Base-by-base conservation (phyloP, 1,140 invertebrate species). In the Procambarus clarkii region DNA sequence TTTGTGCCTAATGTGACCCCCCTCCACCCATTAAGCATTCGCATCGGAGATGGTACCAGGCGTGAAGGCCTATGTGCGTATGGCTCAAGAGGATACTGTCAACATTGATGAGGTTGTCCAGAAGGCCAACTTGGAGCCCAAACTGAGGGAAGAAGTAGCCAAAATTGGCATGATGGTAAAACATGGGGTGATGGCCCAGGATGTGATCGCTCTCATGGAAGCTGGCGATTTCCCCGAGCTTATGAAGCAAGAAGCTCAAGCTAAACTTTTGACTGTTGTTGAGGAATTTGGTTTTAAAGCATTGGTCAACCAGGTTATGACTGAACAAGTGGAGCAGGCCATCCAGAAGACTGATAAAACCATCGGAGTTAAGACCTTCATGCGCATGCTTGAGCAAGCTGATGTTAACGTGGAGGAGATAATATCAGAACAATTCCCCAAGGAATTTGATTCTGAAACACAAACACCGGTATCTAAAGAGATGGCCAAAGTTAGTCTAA, bases 21-120 rank as follows among this genome's bases (percentile, higher is more conserved):
- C 85, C 77, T 34, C 34, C 50, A 64, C 78, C 79, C 74, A 79
- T 77, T n/a, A 89, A 93, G 92, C 91, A 71, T 92, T 93, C 77
- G 77, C 78, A 48, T 44, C 92, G 54, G 93, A 93, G 92, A 92
- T 93, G 91, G 93, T 93, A 83, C 93, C 93, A 54, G 92, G 93
- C 54, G 76, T 93, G 18, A 93, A 93, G 46, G 88, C 92, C 48
- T 90, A 89, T 74, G 80, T 93, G 95, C 96, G 96, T 93, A 97
- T 98, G 97, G 96, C 98, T 11, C 97, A 97, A 93, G 94, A 97
- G 77, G 96, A 97, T 93, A 96, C 97, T 94, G 96, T 96, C 21
- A 96, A 96, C 3, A 97, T 98, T 46, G 97, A 98, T 94, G 97
- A 97, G 94, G 96, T 98, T 45, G 97, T 98, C 89, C 96, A 96